Evolutionary conservation across 1,140 invertebrate species (phyloP).

Genomic region (Trissolcus basalis): DNA sequence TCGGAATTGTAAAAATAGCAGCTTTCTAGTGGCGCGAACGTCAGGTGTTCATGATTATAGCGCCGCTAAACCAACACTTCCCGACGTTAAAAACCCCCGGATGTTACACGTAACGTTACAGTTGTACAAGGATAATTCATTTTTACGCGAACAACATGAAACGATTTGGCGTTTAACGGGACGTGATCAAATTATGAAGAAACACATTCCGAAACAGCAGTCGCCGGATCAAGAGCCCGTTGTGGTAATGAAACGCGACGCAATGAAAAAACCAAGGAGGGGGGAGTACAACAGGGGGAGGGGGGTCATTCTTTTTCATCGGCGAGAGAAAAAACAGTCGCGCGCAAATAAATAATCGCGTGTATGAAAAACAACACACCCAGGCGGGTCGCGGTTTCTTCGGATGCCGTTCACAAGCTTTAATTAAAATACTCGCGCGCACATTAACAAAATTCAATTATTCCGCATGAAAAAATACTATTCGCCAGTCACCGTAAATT

Average conservation of each 20-base stretch:
- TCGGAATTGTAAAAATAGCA: constrained; percentile 47
- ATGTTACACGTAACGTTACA: too few species aligned
- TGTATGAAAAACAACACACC: constrained; percentile 19
- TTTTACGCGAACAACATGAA: too few species aligned
- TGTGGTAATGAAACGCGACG: too few species aligned
- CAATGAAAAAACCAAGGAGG: too few species aligned
- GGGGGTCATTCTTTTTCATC: background rate
- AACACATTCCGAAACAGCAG: too few species aligned
- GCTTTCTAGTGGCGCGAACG: constrained; percentile 25
- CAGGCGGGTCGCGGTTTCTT: constrained; percentile 15
- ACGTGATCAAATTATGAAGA: too few species aligned
- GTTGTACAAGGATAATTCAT: too few species aligned
- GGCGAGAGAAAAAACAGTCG: constrained; percentile 20
- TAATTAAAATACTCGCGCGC: constrained; percentile 56
- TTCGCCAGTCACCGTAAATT: constrained; percentile 51
- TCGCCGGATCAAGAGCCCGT: too few species aligned
- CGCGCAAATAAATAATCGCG: constrained; percentile 37
- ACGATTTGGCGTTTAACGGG: too few species aligned
- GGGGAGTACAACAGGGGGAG: too few species aligned
- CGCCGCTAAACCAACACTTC: background rate
- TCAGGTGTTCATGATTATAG: constrained; percentile 40
- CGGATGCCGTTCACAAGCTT: constrained; percentile 8
- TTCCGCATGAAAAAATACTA: constrained; percentile 49
- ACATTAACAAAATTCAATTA: constrained; percentile 58
- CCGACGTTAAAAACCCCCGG: too few species aligned